These are phyloP conservation scores for Ceratina australensis DNA, from an alignment of 1,140 invertebrate species.

Conservation along the genomic window DNA sequence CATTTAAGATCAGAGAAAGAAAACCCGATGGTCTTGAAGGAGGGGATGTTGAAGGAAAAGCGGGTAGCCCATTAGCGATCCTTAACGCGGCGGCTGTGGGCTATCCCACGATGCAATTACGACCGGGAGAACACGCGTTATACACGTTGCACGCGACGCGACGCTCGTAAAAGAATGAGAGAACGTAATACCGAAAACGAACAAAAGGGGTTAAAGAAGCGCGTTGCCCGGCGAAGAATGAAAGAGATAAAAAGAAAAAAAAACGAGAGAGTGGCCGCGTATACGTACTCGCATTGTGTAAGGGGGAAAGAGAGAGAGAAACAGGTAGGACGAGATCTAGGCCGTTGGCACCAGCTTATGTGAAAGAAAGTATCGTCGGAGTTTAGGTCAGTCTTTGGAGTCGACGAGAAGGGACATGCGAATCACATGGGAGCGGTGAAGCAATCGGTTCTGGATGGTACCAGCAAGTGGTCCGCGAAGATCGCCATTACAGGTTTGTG, in stretches of 20 bases:
- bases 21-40: background rate
- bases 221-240: background rate
- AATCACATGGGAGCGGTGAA: conserved; percentile 99
- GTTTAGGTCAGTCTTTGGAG: conserved; percentile 94
- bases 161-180: background rate
- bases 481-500: conserved; percentile 99
- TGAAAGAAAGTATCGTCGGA: conserved; percentile 75
- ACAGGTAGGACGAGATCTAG: conserved; percentile 62
- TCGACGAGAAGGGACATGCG: conserved; percentile 95
- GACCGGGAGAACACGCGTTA: background rate
- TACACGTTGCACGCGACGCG: conserved; percentile 17
- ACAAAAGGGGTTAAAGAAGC: background rate
- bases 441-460: conserved; percentile 99
- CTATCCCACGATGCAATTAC: conserved; percentile 6
- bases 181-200: background rate
- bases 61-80: conserved; percentile 4
- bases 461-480: conserved; percentile 99
- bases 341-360: conserved; percentile 67
- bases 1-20: background rate
- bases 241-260: background rate
- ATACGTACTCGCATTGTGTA: too few species aligned
- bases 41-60: background rate
- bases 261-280: background rate
- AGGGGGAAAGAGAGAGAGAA: background rate
- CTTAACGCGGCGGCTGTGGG: background rate